Conservation (phyloP, 2,888 invertebrate genomes). For the Empis stercorea region DNA sequence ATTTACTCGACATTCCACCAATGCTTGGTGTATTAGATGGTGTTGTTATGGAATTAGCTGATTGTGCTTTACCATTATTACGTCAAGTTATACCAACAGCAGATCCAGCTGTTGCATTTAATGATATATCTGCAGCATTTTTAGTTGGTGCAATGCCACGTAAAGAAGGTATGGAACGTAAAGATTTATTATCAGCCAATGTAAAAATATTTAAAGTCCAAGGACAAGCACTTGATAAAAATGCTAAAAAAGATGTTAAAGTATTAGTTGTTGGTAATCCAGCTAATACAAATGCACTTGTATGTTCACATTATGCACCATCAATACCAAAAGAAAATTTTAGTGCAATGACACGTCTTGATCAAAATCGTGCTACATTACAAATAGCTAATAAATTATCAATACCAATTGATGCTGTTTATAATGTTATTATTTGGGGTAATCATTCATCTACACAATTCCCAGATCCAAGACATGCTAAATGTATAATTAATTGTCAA, state of each 20-base stretch:
- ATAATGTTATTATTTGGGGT: slow-evolving; percentile 96
- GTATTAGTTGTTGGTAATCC: slow-evolving; percentile 97
- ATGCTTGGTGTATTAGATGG: slow-evolving; percentile 97
- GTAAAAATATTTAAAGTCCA: slow-evolving; percentile 97
- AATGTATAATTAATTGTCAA: slow-evolving; percentile 42
- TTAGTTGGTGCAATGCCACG: slow-evolving; percentile 98
- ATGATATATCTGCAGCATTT: slow-evolving; percentile 87
- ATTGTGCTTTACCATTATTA: slow-evolving; percentile 86
- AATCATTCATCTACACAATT: slow-evolving; percentile 99
- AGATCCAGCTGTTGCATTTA: slow-evolving; percentile 84
- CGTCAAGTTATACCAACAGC: slow-evolving; percentile 74
- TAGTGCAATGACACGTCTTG: slow-evolving; percentile 94
- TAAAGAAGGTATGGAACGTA: slow-evolving; percentile 96
- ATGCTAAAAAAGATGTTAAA: slow-evolving; percentile 85
- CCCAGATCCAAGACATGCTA: slow-evolving; percentile 77
- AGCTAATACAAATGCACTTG: slow-evolving; percentile 95
- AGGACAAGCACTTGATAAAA: slow-evolving; percentile 83
- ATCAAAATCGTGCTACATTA: slow-evolving; percentile 93
- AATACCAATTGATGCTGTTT: slow-evolving; percentile 59
- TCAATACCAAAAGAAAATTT: slow-evolving; percentile 94
- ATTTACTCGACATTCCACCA: slow-evolving; percentile 86
- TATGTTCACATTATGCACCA: slow-evolving; percentile 90
- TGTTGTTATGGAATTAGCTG: slow-evolving; percentile 93
- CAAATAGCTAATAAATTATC: slow-evolving; percentile 66
- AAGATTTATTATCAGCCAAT: slow-evolving; percentile 92